Evolutionary conservation across 1,140 invertebrate species (phyloP).

Genomic region (Pseudomyrmex flavicornis): DNA sequence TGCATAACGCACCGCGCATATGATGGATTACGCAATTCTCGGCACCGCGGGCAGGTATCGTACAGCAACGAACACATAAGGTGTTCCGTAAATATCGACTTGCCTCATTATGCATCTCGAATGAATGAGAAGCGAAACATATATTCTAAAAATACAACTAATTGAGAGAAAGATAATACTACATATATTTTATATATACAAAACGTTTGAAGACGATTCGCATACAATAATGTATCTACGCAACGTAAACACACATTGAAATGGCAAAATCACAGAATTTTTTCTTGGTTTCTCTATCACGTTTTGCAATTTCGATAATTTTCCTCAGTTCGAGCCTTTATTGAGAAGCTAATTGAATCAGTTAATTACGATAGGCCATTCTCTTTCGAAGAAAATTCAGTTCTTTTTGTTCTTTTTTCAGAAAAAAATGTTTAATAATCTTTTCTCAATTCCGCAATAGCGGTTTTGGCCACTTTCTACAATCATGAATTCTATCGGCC

Average conservation of each 20-base stretch:
- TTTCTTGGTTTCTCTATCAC: not conserved
- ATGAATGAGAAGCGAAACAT: not conserved
- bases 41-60: constrained; percentile 13
- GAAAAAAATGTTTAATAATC: not conserved
- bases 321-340: not conserved
- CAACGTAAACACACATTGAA: not conserved
- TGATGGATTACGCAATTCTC: constrained; percentile 63
- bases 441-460: not conserved
- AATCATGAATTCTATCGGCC: constrained; percentile 18
- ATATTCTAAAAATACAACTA: no score
- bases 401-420: not conserved
- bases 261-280: not conserved
- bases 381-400: not conserved
- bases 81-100: constrained; percentile 46
- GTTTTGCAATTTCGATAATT: constrained; percentile 6
- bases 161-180: not conserved
- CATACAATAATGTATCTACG: not conserved
- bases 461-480: not conserved
- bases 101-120: constrained; percentile 23
- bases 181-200: not conserved
- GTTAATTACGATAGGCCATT: not conserved
- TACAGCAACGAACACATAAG: not conserved
- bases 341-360: not conserved
- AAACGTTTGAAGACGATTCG: not conserved
- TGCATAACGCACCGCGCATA: constrained; percentile 63